Percentiles rank a stretch among this genome's conserved stretches.
Evolutionary conservation across 2,113 vertebrate species (phyloP).

Genomic region (Leptocoma aspasia): DNA sequence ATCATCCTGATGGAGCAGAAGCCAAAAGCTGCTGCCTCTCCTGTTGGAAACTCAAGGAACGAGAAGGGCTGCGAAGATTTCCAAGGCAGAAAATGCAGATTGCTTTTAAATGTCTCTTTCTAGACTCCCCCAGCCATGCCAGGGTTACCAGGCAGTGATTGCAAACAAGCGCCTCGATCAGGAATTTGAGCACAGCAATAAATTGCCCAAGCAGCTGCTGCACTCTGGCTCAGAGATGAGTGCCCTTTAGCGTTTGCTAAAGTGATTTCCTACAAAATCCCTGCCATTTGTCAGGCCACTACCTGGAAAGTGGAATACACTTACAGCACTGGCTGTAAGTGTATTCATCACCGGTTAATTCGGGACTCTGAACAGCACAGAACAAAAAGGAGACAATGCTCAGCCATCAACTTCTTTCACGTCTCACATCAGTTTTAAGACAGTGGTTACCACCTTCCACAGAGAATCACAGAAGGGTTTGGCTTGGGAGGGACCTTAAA

Average conservation of each 20-base stretch:
- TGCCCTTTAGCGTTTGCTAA: neutral
- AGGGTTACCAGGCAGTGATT: neutral
- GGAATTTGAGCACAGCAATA: neutral
- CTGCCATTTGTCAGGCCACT: neutral
- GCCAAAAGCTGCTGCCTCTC: neutral
- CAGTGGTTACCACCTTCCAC: neutral
- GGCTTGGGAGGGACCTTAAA: neutral
- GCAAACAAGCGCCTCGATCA: neutral
- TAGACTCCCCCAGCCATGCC: neutral
- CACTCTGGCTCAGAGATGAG: neutral
- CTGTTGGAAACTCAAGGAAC: neutral
- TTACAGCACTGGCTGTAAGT: neutral
- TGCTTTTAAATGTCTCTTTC: neutral
- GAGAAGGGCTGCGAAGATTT: neutral
- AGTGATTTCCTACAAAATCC: neutral
- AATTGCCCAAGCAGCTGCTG: neutral
- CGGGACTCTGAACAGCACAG: neutral
- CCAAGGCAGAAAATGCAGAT: neutral
- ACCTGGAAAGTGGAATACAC: neutral
- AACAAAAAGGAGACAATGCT: neutral
- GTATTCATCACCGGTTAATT: neutral
- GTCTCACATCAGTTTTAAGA: neutral
- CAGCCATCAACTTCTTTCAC: neutral
- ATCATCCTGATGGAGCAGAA: neutral
- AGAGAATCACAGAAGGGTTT: neutral